Base-by-base conservation (phyloP, 2,888 invertebrate species). In the Drosophila mettleri region DNA sequence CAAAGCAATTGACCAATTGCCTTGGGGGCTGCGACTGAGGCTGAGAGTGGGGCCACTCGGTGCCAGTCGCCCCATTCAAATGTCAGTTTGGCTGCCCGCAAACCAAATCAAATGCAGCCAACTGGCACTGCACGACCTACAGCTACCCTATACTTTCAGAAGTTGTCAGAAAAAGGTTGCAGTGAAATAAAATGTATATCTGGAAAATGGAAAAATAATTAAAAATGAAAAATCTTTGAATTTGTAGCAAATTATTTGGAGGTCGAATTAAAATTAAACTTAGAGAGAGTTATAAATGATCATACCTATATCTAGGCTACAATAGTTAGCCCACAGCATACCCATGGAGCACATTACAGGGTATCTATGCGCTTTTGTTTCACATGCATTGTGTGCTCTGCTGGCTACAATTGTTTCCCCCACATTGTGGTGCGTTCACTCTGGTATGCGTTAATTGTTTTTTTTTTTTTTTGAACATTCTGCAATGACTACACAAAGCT, bases 41-140 rank as follows among this genome's bases (percentile, higher is more conserved):
- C 69, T 51, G 71, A 5, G 71, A 61, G 36, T 63, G 77, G 74
- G 46, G 72, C 65, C 62, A 41, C 24, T 64, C 67, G 70, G 82
- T 87, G 78, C 82, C 82, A 84, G 87, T 65, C 85, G 76, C 79
- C 82, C 89, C 88, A 86, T 89, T 88, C 88, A 88, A 89, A 89
- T 86, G 86, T 87, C 86, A 88, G 75, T 85, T 88, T 69, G 36
- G 61, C 62, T 70, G 57, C 45, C 41, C 65, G 31, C 61, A 24
- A 46, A 36, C 51, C 20, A 63, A 61, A 60, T 60, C 59, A 61
- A 52, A 36, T n/a, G 39, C 22, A 38, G 34, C 31, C n/a, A 43
- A 9, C 8, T 43, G 7, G 7, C 29, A 3, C 10, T 27, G 54
- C 8, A 7, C 24, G 48, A 59, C 62, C 18, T 1, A 7, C 0